Percentiles rank a stretch among this genome's conserved stretches.
phyloP scores from a whole-genome alignment of 2,113 vertebrate genomes.

The Muntiacus reevesi region DNA sequence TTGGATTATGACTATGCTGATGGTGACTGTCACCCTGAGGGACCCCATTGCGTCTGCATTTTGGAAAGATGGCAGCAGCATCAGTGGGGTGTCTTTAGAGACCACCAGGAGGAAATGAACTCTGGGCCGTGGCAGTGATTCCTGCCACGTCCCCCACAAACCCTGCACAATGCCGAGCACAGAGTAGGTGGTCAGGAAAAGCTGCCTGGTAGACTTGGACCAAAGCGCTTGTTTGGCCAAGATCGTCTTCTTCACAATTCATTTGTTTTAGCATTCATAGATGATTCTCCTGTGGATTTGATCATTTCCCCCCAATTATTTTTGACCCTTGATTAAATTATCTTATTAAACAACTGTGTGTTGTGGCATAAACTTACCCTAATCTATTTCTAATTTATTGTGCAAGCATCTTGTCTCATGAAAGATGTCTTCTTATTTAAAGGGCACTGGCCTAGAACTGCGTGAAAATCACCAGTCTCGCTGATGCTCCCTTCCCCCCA shows the following conservation, averaged over 20 bases:
- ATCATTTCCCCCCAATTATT: background rate
- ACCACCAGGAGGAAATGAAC: background rate
- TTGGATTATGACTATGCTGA: fast-evolving
- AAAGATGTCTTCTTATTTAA: background rate
- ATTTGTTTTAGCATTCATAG: background rate
- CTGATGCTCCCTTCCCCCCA: background rate
- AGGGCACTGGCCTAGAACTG: background rate
- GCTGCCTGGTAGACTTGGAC: background rate
- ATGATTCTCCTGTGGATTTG: background rate
- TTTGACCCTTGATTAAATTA: conserved; percentile 11
- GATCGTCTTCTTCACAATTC: background rate
- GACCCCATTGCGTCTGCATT: fast-evolving
- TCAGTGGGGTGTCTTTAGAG: background rate
- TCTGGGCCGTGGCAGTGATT: background rate
- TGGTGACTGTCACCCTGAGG: background rate
- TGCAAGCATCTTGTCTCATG: background rate
- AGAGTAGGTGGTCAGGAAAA: background rate
- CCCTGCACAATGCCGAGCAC: background rate
- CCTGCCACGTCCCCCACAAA: background rate
- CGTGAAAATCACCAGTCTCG: background rate
- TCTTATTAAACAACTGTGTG: background rate
- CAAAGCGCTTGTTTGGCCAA: background rate
- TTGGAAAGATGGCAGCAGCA: fast-evolving
- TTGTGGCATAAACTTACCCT: background rate
- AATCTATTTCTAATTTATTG: background rate